Evolutionary conservation across 2,113 vertebrate species (phyloP).

Genomic region (Malurus elegans): DNA sequence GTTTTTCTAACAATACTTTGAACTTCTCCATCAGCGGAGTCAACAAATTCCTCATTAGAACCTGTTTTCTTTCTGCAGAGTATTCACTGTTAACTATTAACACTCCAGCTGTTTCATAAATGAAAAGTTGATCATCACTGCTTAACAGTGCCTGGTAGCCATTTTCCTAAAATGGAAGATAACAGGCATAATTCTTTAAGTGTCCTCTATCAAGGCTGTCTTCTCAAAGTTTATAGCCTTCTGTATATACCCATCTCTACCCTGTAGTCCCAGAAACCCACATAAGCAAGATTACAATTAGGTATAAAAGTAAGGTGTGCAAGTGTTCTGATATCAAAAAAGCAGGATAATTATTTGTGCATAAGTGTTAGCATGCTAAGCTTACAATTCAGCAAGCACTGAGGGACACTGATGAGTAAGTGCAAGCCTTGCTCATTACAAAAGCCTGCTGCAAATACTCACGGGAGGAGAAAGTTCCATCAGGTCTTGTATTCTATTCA

Average conservation of each 20-base stretch:
- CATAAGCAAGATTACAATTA: background rate
- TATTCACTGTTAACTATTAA: slow-evolving; percentile 93
- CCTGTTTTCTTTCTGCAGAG: slow-evolving; percentile 89
- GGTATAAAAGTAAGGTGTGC: background rate
- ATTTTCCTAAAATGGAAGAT: slow-evolving; percentile 83
- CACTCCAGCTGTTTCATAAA: slow-evolving; percentile 94
- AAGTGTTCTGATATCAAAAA: background rate
- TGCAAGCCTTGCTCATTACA: background rate
- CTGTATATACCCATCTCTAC: background rate
- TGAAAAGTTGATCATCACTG: slow-evolving; percentile 96
- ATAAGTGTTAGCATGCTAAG: background rate
- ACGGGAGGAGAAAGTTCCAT: slow-evolving; percentile 91
- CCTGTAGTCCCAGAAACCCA: background rate
- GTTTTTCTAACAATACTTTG: slow-evolving; percentile 86
- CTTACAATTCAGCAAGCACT: background rate
- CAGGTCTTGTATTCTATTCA: slow-evolving; percentile 94
- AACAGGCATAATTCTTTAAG: slow-evolving; percentile 4
- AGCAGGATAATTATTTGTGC: background rate
- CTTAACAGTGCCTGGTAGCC: slow-evolving; percentile 88
- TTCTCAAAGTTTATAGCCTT: background rate
- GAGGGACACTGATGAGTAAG: background rate
- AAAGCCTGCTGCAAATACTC: slow-evolving; percentile 61
- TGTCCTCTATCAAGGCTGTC: background rate
- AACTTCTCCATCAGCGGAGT: slow-evolving; percentile 92
- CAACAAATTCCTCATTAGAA: slow-evolving; percentile 91